Conservation (phyloP, 2,797 vertebrate genomes). For the Ispidina lecontei region DNA sequence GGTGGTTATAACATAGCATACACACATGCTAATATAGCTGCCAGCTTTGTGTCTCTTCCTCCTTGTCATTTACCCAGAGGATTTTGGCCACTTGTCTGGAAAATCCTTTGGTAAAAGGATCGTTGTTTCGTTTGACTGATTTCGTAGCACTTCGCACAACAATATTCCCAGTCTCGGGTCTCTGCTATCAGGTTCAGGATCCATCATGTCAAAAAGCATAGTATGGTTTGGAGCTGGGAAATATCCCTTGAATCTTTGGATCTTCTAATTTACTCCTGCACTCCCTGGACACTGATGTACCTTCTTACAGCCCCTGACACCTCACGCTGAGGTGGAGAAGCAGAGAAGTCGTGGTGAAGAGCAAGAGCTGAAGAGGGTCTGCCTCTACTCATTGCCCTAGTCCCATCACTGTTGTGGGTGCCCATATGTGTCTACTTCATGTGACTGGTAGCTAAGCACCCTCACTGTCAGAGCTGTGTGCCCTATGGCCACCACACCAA, state of each 20-base stretch:
- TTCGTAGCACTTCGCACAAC: not conserved
- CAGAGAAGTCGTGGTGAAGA: not conserved
- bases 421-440: not conserved
- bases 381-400: not conserved
- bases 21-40: not conserved
- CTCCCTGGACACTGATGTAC: not conserved
- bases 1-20: not conserved
- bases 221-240: not conserved
- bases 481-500: not conserved
- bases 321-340: not conserved
- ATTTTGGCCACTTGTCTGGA: not conserved
- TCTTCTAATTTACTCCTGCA: not conserved
- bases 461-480: not conserved
- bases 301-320: not conserved
- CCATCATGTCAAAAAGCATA: not conserved
- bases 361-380: not conserved
- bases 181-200: not conserved
- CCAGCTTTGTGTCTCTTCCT: not conserved
- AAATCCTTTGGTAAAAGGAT: conserved; percentile 4
- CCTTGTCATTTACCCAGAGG: not conserved
- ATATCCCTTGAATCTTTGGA: not conserved
- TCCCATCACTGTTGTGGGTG: not conserved
- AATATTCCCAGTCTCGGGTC: not conserved
- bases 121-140: not conserved
- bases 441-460: not conserved